Conservation (phyloP, 2,888 invertebrate genomes). For the Timema cristinae region DNA sequence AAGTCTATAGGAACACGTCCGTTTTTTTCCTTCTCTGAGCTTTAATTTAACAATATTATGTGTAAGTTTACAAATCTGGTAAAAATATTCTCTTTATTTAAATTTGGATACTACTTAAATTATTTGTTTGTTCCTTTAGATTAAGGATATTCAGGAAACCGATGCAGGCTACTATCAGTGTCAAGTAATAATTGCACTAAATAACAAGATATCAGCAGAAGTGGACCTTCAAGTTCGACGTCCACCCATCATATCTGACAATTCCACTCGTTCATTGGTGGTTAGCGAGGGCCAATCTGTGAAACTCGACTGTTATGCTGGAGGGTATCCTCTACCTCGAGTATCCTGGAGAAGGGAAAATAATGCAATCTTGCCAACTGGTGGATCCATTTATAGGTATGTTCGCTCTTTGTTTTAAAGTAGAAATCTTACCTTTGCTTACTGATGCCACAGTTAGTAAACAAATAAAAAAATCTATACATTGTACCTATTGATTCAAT, state of each 20-base stretch:
- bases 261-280: conserved; percentile 80
- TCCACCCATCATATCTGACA: conserved; percentile 88
- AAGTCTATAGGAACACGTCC: too few species aligned
- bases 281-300: conserved; percentile 74
- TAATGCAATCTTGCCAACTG: conserved; percentile 87
- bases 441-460: too few species aligned
- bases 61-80: too few species aligned
- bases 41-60: too few species aligned
- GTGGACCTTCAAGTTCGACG: conserved; percentile 83
- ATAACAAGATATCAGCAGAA: conserved; percentile 74
- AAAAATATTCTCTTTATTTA: too few species aligned
- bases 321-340: conserved; percentile 78
- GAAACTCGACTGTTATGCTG: conserved; percentile 82
- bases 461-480: too few species aligned
- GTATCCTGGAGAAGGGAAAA: conserved; percentile 91
- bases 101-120: too few species aligned
- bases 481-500: too few species aligned
- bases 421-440: not conserved
- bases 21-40: too few species aligned
- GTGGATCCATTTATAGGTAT: conserved; percentile 73
- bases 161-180: conserved; percentile 87
- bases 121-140: conserved; percentile 47
- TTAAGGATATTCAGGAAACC: conserved; percentile 90
- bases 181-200: conserved; percentile 76
- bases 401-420: conserved; percentile 19